These are phyloP conservation scores for Xestia sexstrigata DNA, from an alignment of 2,888 invertebrate species.

Conservation along the genomic window DNA sequence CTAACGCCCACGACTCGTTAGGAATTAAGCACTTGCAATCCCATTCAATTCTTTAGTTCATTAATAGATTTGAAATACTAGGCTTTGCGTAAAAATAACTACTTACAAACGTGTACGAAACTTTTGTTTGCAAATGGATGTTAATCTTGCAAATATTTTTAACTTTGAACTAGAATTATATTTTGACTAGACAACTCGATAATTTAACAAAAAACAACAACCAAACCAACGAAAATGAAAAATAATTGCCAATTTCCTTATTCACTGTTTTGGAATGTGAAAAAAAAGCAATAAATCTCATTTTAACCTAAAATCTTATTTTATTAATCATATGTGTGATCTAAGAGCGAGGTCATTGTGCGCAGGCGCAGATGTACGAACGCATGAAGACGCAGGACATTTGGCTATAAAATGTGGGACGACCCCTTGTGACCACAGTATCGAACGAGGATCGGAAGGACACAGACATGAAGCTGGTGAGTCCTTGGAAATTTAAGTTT, in stretches of 20 bases:
- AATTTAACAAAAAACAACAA: slow-evolving; percentile 1
- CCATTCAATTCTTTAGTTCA: slow-evolving; percentile 48
- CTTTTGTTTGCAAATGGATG: background rate
- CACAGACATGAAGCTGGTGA: slow-evolving; percentile 88
- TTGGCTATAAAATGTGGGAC: slow-evolving; percentile 84
- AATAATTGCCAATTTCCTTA: slow-evolving; percentile 12
- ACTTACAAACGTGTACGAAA: background rate
- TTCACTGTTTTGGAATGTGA: slow-evolving; percentile 15
- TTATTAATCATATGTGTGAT: slow-evolving; percentile 71
- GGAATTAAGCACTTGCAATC: slow-evolving; percentile 58
- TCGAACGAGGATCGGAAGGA: slow-evolving; percentile 85
- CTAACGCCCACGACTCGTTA: slow-evolving; percentile 57
- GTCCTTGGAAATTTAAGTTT: slow-evolving; percentile 79
- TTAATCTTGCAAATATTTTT: background rate
- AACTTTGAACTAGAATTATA: slow-evolving; percentile 14
- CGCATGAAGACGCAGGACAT: slow-evolving; percentile 83
- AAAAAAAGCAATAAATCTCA: slow-evolving; percentile 39
- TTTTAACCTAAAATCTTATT: slow-evolving; percentile 65
- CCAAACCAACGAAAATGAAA: slow-evolving; percentile 2
- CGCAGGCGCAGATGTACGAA: slow-evolving; percentile 77
- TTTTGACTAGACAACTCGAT: slow-evolving; percentile 1
- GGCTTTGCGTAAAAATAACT: background rate
- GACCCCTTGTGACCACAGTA: slow-evolving; percentile 84
- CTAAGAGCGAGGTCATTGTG: slow-evolving; percentile 85
- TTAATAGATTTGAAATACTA: slow-evolving; percentile 24